A percentile compares a stretch with the other conserved stretches of the same genome.
Evolutionary conservation across 1,140 invertebrate genomes (phyloP).

Genomic region (Leptinotarsa undecemlineata): DNA sequence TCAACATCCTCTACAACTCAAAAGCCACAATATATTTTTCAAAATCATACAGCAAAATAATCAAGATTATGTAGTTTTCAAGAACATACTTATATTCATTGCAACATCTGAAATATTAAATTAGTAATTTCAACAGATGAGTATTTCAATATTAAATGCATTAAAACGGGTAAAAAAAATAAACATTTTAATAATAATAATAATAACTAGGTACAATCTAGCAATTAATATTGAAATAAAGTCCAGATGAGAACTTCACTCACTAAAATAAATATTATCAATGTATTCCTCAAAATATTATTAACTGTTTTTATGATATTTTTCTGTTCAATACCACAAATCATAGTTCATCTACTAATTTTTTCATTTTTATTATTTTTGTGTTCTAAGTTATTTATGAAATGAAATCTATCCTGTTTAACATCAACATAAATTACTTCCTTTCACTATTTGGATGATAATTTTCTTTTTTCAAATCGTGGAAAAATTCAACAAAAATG

Average conservation of each 20-base stretch:
- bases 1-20: no score
- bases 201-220: conserved; percentile 10
- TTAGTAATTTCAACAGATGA: background rate
- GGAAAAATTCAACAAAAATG: background rate
- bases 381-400: background rate
- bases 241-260: background rate
- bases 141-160: background rate
- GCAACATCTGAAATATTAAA: no score
- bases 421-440: background rate
- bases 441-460: background rate
- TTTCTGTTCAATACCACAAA: background rate
- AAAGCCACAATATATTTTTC: no score
- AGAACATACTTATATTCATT: no score
- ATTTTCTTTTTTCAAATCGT: background rate
- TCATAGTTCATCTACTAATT: background rate
- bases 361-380: background rate
- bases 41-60: no score
- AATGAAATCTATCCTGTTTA: background rate
- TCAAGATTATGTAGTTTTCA: no score
- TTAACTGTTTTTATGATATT: background rate
- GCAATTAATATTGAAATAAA: conserved; percentile 14
- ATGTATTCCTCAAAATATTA: background rate
- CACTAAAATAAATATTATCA: background rate
- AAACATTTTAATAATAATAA: conserved; percentile 12
- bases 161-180: conserved; percentile 9